A percentile compares a stretch with the other conserved stretches of the same genome.
These are phyloP conservation scores for Halictus ligatus DNA, from an alignment of 2,888 invertebrate species.

Conservation along the genomic window DNA sequence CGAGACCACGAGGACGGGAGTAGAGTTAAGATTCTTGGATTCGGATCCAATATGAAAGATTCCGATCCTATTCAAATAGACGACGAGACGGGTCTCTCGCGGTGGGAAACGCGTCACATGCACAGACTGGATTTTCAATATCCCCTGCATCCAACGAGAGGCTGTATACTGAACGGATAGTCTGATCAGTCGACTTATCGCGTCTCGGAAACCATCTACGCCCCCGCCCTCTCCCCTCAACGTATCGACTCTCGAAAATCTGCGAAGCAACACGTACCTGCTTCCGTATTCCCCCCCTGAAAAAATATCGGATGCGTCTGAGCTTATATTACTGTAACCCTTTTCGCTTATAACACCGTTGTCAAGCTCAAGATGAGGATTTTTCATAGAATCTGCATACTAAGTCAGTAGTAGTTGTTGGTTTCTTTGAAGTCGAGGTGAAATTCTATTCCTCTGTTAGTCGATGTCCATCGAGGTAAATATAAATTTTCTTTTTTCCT, in stretches of 20 bases:
- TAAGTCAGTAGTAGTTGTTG: not conserved
- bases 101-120: slow-evolving; percentile 27
- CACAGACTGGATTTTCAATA: slow-evolving; percentile 60
- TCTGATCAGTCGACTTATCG: slow-evolving; percentile 56
- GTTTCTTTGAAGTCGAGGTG: not conserved
- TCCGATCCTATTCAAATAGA: slow-evolving; percentile 50
- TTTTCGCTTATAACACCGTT: not conserved
- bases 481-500: not conserved
- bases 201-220: slow-evolving; percentile 18
- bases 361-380: not conserved
- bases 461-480: no score
- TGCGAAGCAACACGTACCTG: not conserved
- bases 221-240: not conserved
- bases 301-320: not conserved
- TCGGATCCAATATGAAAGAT: slow-evolving; percentile 62
- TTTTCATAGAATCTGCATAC: not conserved
- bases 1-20: not conserved
- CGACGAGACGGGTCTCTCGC: not conserved
- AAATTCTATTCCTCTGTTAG: not conserved
- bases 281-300: not conserved
- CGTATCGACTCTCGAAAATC: not conserved
- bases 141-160: slow-evolving; percentile 29
- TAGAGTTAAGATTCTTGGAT: slow-evolving; percentile 49
- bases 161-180: slow-evolving; percentile 38
- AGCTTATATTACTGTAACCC: not conserved